Percentiles rank a stretch among this genome's conserved stretches.
Conservation (phyloP, 2,113 vertebrate species). For the Dryoscopus gambensis region DNA sequence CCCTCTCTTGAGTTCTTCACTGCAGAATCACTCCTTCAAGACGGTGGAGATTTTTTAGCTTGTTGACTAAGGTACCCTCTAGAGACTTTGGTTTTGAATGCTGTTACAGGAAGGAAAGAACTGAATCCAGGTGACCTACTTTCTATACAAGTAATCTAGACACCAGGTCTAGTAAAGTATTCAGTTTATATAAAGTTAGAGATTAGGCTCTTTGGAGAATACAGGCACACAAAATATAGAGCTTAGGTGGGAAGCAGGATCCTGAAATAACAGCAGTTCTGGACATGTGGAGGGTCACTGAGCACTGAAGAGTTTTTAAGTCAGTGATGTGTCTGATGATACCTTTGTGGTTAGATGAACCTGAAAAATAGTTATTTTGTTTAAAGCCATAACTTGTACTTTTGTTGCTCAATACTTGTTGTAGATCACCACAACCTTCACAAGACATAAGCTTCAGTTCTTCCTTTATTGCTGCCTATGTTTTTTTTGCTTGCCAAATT, state of each 20-base stretch:
- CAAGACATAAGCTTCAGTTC: not conserved
- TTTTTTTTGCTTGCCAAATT: not conserved
- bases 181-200: not conserved
- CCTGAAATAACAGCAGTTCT: not conserved
- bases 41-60: not conserved
- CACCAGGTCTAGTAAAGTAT: not conserved
- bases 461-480: not conserved
- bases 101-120: not conserved
- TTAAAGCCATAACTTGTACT: not conserved
- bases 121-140: not conserved
- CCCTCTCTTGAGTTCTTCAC: not conserved
- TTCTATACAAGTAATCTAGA: not conserved
- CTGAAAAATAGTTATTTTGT: not conserved
- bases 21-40: not conserved
- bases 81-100: not conserved
- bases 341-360: not conserved
- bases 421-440: not conserved
- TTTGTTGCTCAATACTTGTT: not conserved
- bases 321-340: not conserved
- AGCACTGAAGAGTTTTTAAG: not conserved
- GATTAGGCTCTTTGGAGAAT: not conserved
- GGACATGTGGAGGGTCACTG: not conserved
- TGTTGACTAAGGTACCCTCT: not conserved
- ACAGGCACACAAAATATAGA: not conserved
- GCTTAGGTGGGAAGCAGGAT: not conserved